Conservation (phyloP, 2,797 vertebrate genomes). For the Enteromius viviparus region DNA sequence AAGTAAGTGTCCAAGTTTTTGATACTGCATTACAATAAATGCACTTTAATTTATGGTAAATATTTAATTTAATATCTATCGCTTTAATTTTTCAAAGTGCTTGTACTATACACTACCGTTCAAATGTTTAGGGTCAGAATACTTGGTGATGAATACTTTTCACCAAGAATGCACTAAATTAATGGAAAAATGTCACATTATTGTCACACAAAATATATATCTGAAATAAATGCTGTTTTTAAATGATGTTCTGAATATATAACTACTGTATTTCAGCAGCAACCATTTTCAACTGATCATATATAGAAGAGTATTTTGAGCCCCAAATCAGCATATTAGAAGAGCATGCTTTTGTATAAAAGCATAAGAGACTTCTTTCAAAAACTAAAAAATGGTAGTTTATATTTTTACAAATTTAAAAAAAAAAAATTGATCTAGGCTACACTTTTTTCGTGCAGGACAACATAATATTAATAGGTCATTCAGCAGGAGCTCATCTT, state of each 20-base stretch:
- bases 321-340: neutral
- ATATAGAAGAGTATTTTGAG: neutral
- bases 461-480: slow-evolving; percentile 76
- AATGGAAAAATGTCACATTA: neutral
- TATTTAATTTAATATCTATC: neutral
- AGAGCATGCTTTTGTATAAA: neutral
- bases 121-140: neutral
- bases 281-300: neutral
- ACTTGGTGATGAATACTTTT: no score
- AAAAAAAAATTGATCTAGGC: no score
- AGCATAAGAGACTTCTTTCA: no score
- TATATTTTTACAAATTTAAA: no score
- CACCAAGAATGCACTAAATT: neutral
- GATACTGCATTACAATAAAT: neutral
- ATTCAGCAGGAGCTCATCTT: slow-evolving; percentile 80
- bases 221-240: neutral
- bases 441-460: slow-evolving; percentile 63
- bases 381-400: neutral
- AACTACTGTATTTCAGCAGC: neutral
- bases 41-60: neutral
- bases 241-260: neutral
- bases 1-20: slow-evolving; percentile 64
- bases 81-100: neutral
- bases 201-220: neutral
- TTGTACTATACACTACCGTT: neutral